These are phyloP conservation scores for Miltochrista miniata DNA, from an alignment of 2,888 invertebrate species.

Conservation along the genomic window DNA sequence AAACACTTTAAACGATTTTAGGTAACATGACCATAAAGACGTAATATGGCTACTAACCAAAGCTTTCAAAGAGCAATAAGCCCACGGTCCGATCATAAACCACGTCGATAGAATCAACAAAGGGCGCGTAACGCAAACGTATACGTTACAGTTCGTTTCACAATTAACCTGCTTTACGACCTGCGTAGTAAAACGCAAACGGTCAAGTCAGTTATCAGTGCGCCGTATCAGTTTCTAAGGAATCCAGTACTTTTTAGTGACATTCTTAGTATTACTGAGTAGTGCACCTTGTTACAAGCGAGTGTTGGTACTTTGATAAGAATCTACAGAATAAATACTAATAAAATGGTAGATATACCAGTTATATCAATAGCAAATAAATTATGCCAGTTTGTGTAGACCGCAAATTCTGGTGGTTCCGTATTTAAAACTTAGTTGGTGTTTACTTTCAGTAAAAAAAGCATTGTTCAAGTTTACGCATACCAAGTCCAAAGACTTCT, in stretches of 20 bases:
- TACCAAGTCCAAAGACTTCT: no score
- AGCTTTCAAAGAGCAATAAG: conserved; percentile 36
- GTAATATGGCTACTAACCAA: conserved; percentile 17
- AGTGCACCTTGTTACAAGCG: neutral
- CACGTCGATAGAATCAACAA: conserved; percentile 41
- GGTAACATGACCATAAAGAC: no score
- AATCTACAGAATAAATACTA: neutral
- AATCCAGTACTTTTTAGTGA: conserved; percentile 29
- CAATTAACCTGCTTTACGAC: conserved; percentile 41
- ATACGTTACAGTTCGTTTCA: conserved; percentile 32
- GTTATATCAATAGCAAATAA: no score
- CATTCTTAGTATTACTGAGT: conserved; percentile 9
- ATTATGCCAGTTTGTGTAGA: no score
- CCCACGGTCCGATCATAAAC: conserved; percentile 30
- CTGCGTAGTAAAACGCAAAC: conserved; percentile 25
- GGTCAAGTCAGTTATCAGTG: conserved; percentile 41
- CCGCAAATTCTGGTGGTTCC: no score
- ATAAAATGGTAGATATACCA: no score
- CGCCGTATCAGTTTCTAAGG: conserved; percentile 35
- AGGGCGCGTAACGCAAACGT: conserved; percentile 38
- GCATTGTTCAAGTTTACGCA: no score
- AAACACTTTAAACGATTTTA: no score
- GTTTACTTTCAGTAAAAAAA: no score
- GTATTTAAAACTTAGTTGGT: no score
- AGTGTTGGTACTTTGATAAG: neutral